Base-by-base conservation (phyloP, 2,888 invertebrate species). In the Oscheius sp. region DNA sequence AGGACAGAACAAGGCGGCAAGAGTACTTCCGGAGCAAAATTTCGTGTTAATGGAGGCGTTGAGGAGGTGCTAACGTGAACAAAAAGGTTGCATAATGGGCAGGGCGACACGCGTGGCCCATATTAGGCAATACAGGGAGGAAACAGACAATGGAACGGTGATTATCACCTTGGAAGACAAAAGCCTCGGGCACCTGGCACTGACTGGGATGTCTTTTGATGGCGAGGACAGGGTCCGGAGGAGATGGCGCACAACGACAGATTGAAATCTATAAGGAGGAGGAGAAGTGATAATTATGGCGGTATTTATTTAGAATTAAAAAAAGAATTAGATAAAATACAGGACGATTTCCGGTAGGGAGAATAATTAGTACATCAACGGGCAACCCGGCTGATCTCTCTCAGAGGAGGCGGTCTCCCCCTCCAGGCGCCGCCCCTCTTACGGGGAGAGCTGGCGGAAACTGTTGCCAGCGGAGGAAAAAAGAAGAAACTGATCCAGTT, bases 351-450 rank as follows among this genome's bases (percentile, higher is more conserved):
- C 66, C 66, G 66, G 63, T 63, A 63, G 63, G 52, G 49, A 29
- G 66, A 52, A 66, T 66, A 66, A 66, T 66, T 66, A 66, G 66
- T 66, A 66, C 66, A 66, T 66, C 66, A 66, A 49, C 52, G 66
- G n/a, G 66, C 52, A 52, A 49, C 66, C 66, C 66, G 21, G 66
- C 66, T 66, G 66, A 52, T 66, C 66, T 66, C 49, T 13, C 13
- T 23, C n/a, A 16, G 66, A 35, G 27, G 66, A 21, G 55, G 23
- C 23, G 45, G 41, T 18, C 46, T 45, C 52, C 49, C 27, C 46
- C 23, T 23, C 27, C 16, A 27, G 52, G 27, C 52, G 12, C 25
- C 66, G 52, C 66, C 66, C 66, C 35, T 41, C 9, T 61, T 25
- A 52, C 52, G 66, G 35, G n/a, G 35, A 3, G 35, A 35, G 35